These are phyloP conservation scores for Drosophila paramelanica DNA, from an alignment of 2,888 invertebrate genomes.

Conservation along the genomic window DNA sequence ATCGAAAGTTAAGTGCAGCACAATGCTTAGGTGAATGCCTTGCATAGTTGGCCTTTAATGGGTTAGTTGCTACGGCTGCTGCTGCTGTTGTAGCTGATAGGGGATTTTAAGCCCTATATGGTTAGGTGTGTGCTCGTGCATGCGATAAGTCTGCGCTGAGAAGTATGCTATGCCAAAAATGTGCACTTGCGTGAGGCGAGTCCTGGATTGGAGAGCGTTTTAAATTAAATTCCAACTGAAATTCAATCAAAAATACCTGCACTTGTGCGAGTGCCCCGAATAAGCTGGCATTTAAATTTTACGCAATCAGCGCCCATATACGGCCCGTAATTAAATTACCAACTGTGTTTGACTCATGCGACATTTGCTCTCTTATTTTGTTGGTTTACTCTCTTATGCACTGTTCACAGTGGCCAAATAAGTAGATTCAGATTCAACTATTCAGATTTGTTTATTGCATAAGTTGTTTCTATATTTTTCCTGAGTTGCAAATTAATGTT, in stretches of 20 bases:
- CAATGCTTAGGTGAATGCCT: slow-evolving; percentile 45
- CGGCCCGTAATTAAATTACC: slow-evolving; percentile 35
- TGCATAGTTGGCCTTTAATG: slow-evolving; percentile 36
- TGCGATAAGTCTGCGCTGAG: slow-evolving; percentile 13
- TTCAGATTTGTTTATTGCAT: no score
- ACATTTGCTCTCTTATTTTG: not conserved
- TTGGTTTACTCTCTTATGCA: no score
- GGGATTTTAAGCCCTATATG: not conserved
- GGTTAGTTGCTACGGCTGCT: not conserved
- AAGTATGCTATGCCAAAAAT: slow-evolving; percentile 60
- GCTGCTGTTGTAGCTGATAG: slow-evolving; percentile 17
- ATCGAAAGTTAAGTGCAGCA: slow-evolving; percentile 37
- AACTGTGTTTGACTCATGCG: not conserved
- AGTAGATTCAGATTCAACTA: no score
- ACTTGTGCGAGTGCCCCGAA: not conserved
- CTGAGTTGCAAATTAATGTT: no score
- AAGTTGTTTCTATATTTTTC: no score
- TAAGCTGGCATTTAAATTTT: slow-evolving; percentile 28
- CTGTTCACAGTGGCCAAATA: no score
- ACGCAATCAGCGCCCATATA: slow-evolving; percentile 29
- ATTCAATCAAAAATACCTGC: slow-evolving; percentile 53
- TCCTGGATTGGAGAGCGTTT: slow-evolving; percentile 34
- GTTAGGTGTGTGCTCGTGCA: not conserved
- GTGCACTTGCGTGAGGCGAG: slow-evolving; percentile 40
- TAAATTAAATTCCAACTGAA: slow-evolving; percentile 64